Percentiles rank a stretch among this genome's conserved stretches.
phyloP scores from a whole-genome alignment of 2,797 vertebrate genomes.

The Anas acuta region DNA sequence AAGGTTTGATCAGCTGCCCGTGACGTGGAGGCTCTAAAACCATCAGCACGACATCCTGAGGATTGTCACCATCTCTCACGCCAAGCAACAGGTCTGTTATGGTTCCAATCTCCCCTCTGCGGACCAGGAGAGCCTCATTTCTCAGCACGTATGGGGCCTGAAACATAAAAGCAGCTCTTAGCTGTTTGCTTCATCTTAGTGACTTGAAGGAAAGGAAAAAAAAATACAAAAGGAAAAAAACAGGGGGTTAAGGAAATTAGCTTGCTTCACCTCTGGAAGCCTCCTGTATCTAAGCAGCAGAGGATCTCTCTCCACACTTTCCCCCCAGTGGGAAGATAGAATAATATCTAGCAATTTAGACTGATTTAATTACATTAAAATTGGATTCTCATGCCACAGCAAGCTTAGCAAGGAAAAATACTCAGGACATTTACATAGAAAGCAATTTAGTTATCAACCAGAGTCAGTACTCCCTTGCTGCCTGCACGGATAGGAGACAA shows the following conservation, averaged over 20 bases:
- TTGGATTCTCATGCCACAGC: neutral
- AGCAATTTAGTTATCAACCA: neutral
- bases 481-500: neutral
- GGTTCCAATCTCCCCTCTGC: constrained; percentile 69
- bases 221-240: neutral
- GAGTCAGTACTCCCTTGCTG: neutral
- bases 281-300: neutral
- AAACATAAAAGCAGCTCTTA: neutral
- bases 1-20: constrained; percentile 80
- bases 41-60: constrained; percentile 84
- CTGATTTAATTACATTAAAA: neutral
- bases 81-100: constrained; percentile 83
- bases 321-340: fast-evolving
- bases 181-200: neutral
- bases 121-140: constrained; percentile 80
- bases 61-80: constrained; percentile 89
- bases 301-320: neutral
- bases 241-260: neutral
- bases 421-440: neutral
- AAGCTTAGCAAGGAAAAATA: neutral
- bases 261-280: neutral
- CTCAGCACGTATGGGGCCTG: constrained; percentile 86
- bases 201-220: neutral
- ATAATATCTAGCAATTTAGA: neutral
- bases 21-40: constrained; percentile 86